These are phyloP conservation scores for Neomorphus geoffroyi DNA, from an alignment of 2,797 vertebrate species.

Conservation along the genomic window DNA sequence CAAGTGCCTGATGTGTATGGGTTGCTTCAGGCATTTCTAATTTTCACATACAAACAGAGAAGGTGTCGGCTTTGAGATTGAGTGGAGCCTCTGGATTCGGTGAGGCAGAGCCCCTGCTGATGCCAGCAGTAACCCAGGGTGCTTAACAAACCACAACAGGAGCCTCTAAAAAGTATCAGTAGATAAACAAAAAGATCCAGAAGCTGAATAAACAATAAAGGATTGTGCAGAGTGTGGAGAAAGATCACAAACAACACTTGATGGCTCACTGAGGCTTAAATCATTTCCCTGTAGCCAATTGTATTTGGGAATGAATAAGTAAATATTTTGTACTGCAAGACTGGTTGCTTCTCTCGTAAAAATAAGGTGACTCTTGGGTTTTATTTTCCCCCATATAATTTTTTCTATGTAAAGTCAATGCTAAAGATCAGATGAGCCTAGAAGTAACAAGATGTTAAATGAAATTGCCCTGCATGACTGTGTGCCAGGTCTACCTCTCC, in stretches of 20 bases:
- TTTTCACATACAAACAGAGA: background rate
- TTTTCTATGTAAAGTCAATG: background rate
- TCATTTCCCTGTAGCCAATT: background rate
- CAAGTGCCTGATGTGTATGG: background rate
- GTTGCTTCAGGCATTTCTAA: background rate
- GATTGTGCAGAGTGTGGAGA: background rate
- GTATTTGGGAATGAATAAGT: background rate
- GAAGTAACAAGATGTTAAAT: background rate
- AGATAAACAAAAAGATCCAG: background rate
- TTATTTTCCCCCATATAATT: too few species aligned
- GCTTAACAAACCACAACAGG: background rate
- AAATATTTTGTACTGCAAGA: background rate
- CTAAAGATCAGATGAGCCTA: background rate
- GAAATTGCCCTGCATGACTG: background rate
- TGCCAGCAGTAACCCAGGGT: background rate
- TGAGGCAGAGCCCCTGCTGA: background rate
- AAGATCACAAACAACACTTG: background rate
- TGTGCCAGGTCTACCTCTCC: background rate
- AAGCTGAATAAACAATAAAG: background rate
- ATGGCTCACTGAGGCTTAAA: background rate
- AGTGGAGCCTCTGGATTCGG: background rate
- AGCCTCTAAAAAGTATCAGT: background rate
- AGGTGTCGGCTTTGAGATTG: background rate
- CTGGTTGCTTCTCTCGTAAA: background rate
- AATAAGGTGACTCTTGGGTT: background rate